Percentiles rank a stretch among this genome's conserved stretches.
These are phyloP conservation scores for Heliconius cydno DNA, from an alignment of 2,888 invertebrate genomes.

Conservation along the genomic window DNA sequence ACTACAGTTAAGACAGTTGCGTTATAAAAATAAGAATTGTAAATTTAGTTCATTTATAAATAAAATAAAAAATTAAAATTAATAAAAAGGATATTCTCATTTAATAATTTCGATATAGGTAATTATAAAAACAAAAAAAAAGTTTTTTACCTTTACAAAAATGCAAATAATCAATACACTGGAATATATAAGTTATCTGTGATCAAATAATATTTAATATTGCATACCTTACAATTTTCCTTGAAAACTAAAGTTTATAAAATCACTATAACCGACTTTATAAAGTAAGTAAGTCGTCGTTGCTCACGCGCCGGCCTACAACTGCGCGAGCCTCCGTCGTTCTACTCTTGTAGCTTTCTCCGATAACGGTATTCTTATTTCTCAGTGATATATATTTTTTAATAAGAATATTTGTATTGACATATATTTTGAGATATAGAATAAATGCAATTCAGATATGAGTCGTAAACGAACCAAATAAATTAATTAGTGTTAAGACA, in stretches of 20 bases:
- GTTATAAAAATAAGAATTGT: background rate
- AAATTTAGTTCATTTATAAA: background rate
- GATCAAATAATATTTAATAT: background rate
- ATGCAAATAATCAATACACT: background rate
- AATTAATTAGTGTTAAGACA: background rate
- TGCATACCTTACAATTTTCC: background rate
- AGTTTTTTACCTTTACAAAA: background rate
- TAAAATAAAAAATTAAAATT: background rate
- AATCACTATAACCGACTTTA: background rate
- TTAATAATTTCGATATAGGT: background rate
- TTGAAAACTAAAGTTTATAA: background rate
- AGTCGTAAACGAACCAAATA: background rate
- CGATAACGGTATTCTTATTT: conserved; percentile 68
- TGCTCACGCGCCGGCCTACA: conserved; percentile 47
- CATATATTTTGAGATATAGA: background rate
- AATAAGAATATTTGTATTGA: background rate
- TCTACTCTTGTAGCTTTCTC: conserved; percentile 71
- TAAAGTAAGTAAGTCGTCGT: conserved; percentile 19
- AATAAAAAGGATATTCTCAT: background rate
- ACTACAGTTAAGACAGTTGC: background rate
- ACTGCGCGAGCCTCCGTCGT: conserved; percentile 49
- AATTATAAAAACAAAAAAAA: too few species aligned
- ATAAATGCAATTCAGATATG: background rate
- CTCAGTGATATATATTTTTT: conserved; percentile 40
- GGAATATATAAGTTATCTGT: background rate